phyloP scores from a whole-genome alignment of 2,888 invertebrate genomes.

The Apeira syringaria region DNA sequence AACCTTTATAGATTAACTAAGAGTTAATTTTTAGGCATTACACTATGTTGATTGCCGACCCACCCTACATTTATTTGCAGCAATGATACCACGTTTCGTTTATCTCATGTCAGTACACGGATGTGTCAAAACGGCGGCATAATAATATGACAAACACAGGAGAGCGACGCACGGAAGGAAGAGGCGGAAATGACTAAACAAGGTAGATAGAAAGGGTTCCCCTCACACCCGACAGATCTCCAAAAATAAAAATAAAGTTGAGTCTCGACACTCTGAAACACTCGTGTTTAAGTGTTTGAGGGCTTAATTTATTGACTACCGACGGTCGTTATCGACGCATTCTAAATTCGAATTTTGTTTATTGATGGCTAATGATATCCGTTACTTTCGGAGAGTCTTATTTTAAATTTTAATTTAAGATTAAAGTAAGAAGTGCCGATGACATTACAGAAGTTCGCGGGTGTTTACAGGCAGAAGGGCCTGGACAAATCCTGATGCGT shows the following conservation, averaged over 20 bases:
- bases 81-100: too few relatives aligned
- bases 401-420: constrained; percentile 29
- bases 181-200: constrained; percentile 17
- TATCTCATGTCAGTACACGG: neutral
- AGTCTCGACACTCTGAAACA: constrained; percentile 32
- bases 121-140: neutral
- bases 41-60: too few relatives aligned
- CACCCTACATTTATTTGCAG: too few relatives aligned
- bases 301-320: constrained; percentile 54
- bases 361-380: constrained; percentile 36
- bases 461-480: too few relatives aligned
- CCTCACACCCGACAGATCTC: constrained; percentile 17
- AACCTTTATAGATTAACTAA: too few relatives aligned
- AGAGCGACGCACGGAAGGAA: constrained; percentile 10
- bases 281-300: constrained; percentile 54
- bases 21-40: too few relatives aligned
- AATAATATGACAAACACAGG: neutral
- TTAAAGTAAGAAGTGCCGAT: too few relatives aligned
- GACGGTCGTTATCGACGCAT: constrained; percentile 41
- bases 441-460: too few relatives aligned
- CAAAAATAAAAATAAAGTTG: constrained; percentile 28
- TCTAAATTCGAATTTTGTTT: constrained; percentile 44
- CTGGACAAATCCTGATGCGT: too few relatives aligned
- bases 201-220: constrained; percentile 15
- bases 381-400: constrained; percentile 27